A percentile compares a stretch with the other conserved stretches of the same genome.
These are phyloP conservation scores for Hemistola chrysoprasaria DNA, from an alignment of 2,888 invertebrate species.

Conservation along the genomic window DNA sequence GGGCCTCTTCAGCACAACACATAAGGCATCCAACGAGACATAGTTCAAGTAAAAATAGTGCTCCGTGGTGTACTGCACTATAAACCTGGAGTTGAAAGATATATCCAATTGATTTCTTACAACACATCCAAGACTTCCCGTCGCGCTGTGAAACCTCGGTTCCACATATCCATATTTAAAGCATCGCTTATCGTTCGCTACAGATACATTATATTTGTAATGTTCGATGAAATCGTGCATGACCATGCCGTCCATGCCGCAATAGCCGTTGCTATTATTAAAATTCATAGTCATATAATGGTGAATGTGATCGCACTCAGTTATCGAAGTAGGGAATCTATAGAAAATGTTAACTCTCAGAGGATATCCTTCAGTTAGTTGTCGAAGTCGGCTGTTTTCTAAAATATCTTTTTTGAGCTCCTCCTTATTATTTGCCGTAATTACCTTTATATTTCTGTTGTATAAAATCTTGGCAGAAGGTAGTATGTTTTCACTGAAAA, in stretches of 20 bases:
- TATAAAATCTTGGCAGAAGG: conserved; percentile 29
- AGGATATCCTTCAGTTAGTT: conserved; percentile 43
- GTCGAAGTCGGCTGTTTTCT: conserved; percentile 16
- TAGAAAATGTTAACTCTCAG: conserved; percentile 43
- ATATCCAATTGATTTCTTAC: conserved; percentile 42
- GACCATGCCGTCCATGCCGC: conserved; percentile 52
- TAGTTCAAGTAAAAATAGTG: conserved; percentile 39
- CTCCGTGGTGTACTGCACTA: conserved; percentile 39
- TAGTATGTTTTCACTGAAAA: conserved; percentile 40
- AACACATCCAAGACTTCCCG: conserved; percentile 47
- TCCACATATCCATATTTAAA: conserved; percentile 38
- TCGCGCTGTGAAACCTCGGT: conserved; percentile 20
- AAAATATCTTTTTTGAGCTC: conserved; percentile 19
- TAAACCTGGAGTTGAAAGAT: conserved; percentile 57
- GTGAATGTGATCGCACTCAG: conserved; percentile 36
- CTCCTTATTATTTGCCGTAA: conserved; percentile 23
- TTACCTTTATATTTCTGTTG: conserved; percentile 43
- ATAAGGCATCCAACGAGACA: conserved; percentile 42
- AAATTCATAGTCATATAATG: conserved; percentile 34
- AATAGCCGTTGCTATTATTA: conserved; percentile 36
- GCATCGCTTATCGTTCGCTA: conserved; percentile 26
- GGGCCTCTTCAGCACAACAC: conserved; percentile 41
- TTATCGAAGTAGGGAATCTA: conserved; percentile 51
- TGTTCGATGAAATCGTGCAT: conserved; percentile 45
- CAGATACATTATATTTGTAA: conserved; percentile 41